Evolutionary conservation across 2,797 vertebrate genomes (phyloP), one percentile per base, ranked within the genome.

Genomic region (Amazona finschi): DNA sequence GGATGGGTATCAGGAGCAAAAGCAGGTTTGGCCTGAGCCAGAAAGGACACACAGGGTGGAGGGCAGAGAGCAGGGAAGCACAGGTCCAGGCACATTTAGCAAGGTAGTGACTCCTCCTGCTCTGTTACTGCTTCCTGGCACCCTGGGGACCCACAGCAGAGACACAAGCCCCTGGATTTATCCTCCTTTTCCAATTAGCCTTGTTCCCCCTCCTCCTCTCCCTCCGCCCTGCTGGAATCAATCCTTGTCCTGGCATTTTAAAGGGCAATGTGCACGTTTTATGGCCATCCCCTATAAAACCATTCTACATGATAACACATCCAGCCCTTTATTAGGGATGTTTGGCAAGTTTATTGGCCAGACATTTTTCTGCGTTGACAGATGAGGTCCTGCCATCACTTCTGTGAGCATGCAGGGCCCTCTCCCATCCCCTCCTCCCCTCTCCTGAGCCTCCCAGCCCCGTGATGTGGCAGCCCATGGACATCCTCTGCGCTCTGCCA

Each of bases 311-410:
- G 94, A 95, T 95, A 96, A 96, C 96, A 93, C 77, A 96, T 95
- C 94, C 93, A 94, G 93, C 92, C 92, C 94, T 96, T 96, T 96
- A 95, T 95, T 96, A 96, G 94, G 88, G 92, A 94, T 28, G 90
- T 95, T 91, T 94, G 93, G 96, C 96, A 96, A 96, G 93, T 96
- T 96, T 96, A 96, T 96, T 96, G 94, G 94, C 41, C 90, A 96
- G 92, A 79, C 88, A 90, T 96, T 94, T 96, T 96, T 96, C 95
- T 96, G 86, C 0, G 0, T 74, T 96, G 95, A 95, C 95, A 95
- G 93, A 95, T 92, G 90, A 94, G 86, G 94, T 95, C 93, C 93
- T 93, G 83, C 83, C 94, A 95, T 93, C 95, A 94, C 96, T 96
- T 95, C 84, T 80, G 75, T 9, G 64, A 90, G 55, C 71, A 91